Evolutionary conservation across 2,888 invertebrate species (phyloP).

Genomic region (Sthenelais limicola): DNA sequence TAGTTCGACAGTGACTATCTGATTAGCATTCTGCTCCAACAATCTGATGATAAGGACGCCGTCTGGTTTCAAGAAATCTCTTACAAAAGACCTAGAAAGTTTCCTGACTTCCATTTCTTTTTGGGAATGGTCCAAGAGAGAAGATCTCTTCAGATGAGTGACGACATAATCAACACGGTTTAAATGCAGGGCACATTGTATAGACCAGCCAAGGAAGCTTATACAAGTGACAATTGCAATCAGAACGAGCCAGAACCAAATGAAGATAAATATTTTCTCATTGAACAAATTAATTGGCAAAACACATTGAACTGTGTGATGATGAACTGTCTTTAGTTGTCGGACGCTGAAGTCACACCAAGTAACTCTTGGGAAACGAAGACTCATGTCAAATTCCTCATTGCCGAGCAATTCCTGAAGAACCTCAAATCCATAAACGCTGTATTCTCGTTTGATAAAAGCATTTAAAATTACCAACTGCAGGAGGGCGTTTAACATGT

Average conservation of each 20-base stretch:
- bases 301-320: slow-evolving; percentile 52
- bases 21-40: slow-evolving; percentile 69
- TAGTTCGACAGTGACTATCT: slow-evolving; percentile 69
- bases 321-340: slow-evolving; percentile 67
- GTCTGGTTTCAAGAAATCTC: slow-evolving; percentile 69
- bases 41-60: slow-evolving; percentile 70
- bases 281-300: slow-evolving; percentile 57
- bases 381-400: not conserved
- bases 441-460: slow-evolving; percentile 72
- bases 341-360: slow-evolving; percentile 71
- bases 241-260: slow-evolving; percentile 72
- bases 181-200: not conserved
- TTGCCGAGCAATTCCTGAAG: slow-evolving; percentile 18
- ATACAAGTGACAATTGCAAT: slow-evolving; percentile 65
- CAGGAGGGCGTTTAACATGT: slow-evolving; percentile 72
- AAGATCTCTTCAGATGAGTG: slow-evolving; percentile 44
- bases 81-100: slow-evolving; percentile 61
- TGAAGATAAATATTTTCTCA: slow-evolving; percentile 71
- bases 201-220: slow-evolving; percentile 66
- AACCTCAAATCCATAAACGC: slow-evolving; percentile 71
- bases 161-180: slow-evolving; percentile 40
- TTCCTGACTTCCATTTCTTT: slow-evolving; percentile 28
- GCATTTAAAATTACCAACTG: slow-evolving; percentile 74
- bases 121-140: slow-evolving; percentile 27
- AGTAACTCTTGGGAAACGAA: slow-evolving; percentile 69